Conservation (phyloP, 1,140 invertebrate species). For the Eumeta japonica region DNA sequence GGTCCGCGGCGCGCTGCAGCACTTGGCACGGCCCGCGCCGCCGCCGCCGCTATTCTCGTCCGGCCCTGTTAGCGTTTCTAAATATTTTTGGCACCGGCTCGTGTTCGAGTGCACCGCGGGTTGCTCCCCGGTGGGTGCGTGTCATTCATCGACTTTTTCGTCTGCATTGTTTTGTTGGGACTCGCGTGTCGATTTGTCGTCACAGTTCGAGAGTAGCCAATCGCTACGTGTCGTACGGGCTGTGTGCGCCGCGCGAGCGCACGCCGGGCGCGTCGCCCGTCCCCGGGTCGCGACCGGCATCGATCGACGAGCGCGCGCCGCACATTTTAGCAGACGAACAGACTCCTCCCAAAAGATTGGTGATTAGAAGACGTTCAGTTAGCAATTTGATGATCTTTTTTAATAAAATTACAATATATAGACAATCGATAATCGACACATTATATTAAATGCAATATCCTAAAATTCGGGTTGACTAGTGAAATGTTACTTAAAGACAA, state of each 20-base stretch:
- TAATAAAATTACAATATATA: too few species aligned
- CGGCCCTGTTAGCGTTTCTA: constrained; percentile 31
- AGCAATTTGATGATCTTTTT: too few species aligned
- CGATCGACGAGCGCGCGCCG: not conserved
- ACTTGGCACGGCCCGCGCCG: constrained; percentile 37
- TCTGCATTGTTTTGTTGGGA: constrained; percentile 50
- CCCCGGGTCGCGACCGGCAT: not conserved
- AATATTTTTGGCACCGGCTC: constrained; percentile 50
- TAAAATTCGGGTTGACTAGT: too few species aligned
- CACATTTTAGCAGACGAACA: too few species aligned
- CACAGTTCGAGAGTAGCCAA: constrained; percentile 31
- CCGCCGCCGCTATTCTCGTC: constrained; percentile 45
- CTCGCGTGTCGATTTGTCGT: constrained; percentile 40
- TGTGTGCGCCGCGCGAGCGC: not conserved
- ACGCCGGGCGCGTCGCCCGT: not conserved
- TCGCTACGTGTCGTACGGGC: constrained; percentile 8
- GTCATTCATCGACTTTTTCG: constrained; percentile 53
- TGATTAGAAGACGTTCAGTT: too few species aligned
- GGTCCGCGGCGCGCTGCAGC: constrained; percentile 22
- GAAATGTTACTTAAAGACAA: too few species aligned
- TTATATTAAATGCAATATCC: too few species aligned
- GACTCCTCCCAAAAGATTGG: too few species aligned
- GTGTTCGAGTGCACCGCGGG: constrained; percentile 37
- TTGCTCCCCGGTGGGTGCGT: constrained; percentile 26
- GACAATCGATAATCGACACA: too few species aligned